Evolutionary conservation across 2,113 vertebrate species (phyloP), one percentile per base, ranked within the genome.

Genomic region (Pachycephala philippinensis): DNA sequence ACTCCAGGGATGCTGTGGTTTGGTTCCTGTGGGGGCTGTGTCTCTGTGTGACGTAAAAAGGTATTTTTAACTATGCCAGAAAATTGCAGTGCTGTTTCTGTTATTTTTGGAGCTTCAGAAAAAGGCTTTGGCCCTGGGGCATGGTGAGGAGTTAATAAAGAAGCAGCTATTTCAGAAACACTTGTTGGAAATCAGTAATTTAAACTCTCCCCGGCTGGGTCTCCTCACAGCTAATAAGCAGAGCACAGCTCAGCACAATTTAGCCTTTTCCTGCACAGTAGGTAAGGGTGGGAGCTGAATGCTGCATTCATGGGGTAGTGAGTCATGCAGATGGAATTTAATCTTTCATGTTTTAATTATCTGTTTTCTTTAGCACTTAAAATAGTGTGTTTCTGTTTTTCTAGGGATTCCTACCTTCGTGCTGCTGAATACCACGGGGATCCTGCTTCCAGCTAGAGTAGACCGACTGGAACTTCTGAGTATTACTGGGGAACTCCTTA

Each of bases 391-490:
- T 82, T 90, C 80, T 97, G 77, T 90, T 97, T 88, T 95, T 91
- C 42, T 97, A 99, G 99, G 99, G 83, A 98, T 99, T 97, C 98
- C 99, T 85, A 99, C 99, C 23, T 99, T 98, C 15, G 98, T 99
- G 95, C 98, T 99, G 50, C 97, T 99, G 50, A 99, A 99, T 97
- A 99, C 99, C 76, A 99, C 99, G 0, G 99, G 99, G 49, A 97
- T 99, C 59, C 96, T 96, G 15, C 95, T 97, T 96, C 99, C 99
- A 53, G 99, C 99, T 47, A 98, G 98, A 93, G 97, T 99, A 15
- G 99, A 99, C 95, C 97, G 91, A 47, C 98, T 99, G 21, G 99
- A 99, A 93, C 98, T 99, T 77, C 93, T 99, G 78, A 98, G 98
- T 83, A 98, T 98, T 79, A 98, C 97, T 5, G 99, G 99, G 14